These are phyloP conservation scores for Gorsachius magnificus DNA, from an alignment of 2,797 vertebrate genomes.

Conservation along the genomic window DNA sequence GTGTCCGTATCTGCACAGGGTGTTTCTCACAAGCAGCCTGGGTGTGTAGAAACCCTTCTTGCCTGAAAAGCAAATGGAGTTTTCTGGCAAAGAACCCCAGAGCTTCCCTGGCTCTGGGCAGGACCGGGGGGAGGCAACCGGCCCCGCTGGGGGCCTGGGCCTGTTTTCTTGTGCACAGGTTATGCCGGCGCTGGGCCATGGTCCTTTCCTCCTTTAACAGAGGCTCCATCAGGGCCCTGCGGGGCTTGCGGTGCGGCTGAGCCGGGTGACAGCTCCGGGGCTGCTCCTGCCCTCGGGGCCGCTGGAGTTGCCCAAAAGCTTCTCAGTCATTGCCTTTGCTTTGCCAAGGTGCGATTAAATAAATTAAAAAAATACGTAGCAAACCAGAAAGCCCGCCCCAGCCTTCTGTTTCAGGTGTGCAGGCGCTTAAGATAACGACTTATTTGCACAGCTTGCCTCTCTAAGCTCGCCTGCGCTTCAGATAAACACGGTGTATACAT, in stretches of 20 bases:
- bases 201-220: accelerated
- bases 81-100: background rate
- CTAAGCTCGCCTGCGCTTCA: background rate
- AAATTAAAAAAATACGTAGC: background rate
- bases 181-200: accelerated
- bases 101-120: background rate
- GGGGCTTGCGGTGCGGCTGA: background rate
- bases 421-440: conserved; percentile 16
- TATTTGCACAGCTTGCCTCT: conserved; percentile 58
- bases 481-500: conserved; percentile 46
- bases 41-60: background rate
- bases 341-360: background rate
- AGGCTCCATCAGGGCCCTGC: background rate
- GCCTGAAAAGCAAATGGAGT: background rate
- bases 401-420: background rate
- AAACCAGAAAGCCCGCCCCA: background rate
- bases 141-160: accelerated
- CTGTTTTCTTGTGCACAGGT: background rate
- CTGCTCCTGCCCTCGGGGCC: background rate
- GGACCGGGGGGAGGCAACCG: accelerated
- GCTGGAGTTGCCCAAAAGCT: background rate
- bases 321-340: background rate
- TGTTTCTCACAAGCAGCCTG: background rate
- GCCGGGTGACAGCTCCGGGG: accelerated
- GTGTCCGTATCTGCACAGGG: background rate